Evolutionary conservation across 2,113 vertebrate genomes (phyloP), one percentile per base, ranked within the genome.

Genomic region (Notothenia coriiceps): DNA sequence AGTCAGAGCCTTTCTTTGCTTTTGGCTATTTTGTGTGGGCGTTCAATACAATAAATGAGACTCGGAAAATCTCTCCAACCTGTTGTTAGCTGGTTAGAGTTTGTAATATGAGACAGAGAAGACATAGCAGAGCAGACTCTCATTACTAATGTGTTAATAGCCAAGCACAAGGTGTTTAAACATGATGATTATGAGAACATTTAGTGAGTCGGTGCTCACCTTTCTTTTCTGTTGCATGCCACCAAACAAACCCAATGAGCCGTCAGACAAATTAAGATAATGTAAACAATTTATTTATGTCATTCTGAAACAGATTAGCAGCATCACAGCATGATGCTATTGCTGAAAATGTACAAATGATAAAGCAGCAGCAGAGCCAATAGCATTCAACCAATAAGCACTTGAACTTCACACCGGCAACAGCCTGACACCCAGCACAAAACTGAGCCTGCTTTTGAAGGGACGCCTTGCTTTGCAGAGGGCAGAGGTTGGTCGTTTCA

Each of bases 401-500:
- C 77, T 35, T 35, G 44, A 77, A 79, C 8, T 59, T 70, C 59
- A 2, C 56, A 62, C 14, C 54, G 18, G 44, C 4, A 11, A 59
- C 49, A 68, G 35, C 74, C 18, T 54, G 68, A 13, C 10, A 0
- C 50, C 4, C 17, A 5, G 43, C 12, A 18, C 54, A 54, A 46
- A 80, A 61, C 25, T 0, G 2, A 5, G 63, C 55, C 52, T 6
- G 43, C 18, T 73, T 64, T 49, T 51, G 73, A 65, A 5, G 2
- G 57, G 67, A 67, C 46, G 55, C 56, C 69, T 76, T 51, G 62
- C 22, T 51, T 51, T 52, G 40, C 25, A 40, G 33, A 52, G 61
- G 59, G 49, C 64, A 62, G 18, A 47, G 68, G 63, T 84, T 77
- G 79, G 79, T 87, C 77, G 55, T 79, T 80, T 87, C 80, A 80